Base-by-base conservation (phyloP, 2,888 invertebrate genomes). In the Homarus gammarus region DNA sequence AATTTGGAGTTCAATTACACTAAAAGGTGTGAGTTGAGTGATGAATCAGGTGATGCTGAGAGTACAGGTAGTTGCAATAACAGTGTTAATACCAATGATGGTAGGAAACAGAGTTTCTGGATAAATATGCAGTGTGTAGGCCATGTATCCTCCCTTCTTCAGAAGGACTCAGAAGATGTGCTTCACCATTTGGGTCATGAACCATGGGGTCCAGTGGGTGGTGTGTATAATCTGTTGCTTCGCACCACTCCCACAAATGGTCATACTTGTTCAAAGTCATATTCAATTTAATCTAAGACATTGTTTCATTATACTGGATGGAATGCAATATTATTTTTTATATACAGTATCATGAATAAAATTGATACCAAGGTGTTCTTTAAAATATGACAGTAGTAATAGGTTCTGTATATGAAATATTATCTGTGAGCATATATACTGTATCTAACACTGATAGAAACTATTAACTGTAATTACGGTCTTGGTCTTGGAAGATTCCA, bases 161-260 rank as follows among this genome's bases (percentile, higher is more conserved):
- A 84, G 49, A 70, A 84, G 49, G 84, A 84, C 72, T 38, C 40
- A 27, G 84, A 84, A 6, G 70, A 70, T 72, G 72, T 84, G 1
- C 49, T 84, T n/a, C 49, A 72, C 27, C 49, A 70, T 49, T 56
- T 89, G 40, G 49, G 68, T 22, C 33, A 78, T 33, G 56, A 68
- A 72, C 89, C 89, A 0, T 84, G 84, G 83, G 89, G 89, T 22
- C 83, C 77, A 27, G 56, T 78, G 8, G 89, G 75, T 22, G 89
- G 89, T 8, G 68, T 89, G 56, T 89, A 89, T 70, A 89, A 89
- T 56, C 68, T 89, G 36, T 51, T 89, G 56, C 81, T 88, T 70
- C 51, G 72, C 72, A 31, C 84, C 22, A 18, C 22, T 22, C 56
- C 15, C 22, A 56, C 56, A 5, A 18, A 18, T 56, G 56, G 22